phyloP scores from a whole-genome alignment of 2,888 invertebrate species.

The Amitus sp. region DNA sequence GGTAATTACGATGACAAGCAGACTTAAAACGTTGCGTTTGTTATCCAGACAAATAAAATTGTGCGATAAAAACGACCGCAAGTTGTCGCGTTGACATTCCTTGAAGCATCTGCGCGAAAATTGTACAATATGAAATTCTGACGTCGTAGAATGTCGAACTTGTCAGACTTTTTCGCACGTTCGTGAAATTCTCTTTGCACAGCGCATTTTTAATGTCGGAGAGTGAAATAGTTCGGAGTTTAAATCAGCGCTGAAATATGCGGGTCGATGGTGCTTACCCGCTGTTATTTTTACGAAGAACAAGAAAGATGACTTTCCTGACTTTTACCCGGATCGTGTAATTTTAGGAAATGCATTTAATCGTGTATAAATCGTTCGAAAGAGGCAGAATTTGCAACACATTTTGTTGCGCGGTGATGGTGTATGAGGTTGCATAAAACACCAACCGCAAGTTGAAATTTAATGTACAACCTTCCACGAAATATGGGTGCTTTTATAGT shows the following conservation, averaged over 20 bases:
- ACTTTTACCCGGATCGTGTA: not conserved
- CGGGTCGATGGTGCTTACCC: not conserved
- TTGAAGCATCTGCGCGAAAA: not conserved
- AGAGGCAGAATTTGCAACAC: not conserved
- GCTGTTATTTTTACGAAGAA: not conserved
- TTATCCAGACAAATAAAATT: not conserved
- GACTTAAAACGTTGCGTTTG: not conserved
- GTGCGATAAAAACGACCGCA: no score
- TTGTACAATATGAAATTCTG: not conserved
- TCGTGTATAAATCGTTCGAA: conserved; percentile 2
- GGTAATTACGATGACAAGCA: conserved; percentile 11
- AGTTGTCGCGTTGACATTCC: no score
- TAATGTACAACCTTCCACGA: not conserved
- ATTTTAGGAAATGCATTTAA: conserved; percentile 2
- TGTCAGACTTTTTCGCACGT: no score
- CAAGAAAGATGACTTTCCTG: not conserved
- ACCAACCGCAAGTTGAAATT: not conserved
- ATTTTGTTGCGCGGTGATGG: not conserved
- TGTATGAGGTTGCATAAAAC: conserved; percentile 2
- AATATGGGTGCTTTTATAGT: not conserved
- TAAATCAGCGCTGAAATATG: not conserved
- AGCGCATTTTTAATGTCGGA: not conserved
- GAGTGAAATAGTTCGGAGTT: not conserved
- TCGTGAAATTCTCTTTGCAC: not conserved
- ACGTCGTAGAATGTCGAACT: not conserved